phyloP scores from a whole-genome alignment of 2,888 invertebrate species.

The Lymantria monacha region DNA sequence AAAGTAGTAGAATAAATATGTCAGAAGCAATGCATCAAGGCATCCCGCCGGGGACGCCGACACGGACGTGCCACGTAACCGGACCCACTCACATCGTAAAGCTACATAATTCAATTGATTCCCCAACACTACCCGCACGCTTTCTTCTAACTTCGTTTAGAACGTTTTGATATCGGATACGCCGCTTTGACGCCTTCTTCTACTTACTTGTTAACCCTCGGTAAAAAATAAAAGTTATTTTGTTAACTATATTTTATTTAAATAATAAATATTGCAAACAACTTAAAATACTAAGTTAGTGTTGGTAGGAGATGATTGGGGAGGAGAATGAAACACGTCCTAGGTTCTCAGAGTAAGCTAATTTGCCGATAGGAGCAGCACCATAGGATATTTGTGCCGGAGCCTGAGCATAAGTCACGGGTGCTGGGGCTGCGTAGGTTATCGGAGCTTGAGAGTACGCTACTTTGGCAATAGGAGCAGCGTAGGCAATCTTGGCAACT shows the following conservation, averaged over 20 bases:
- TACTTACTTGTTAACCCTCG: constrained; percentile 50
- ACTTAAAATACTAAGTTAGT: constrained; percentile 44
- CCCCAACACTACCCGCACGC: constrained; percentile 80
- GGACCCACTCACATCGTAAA: constrained; percentile 75
- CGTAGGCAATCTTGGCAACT: constrained; percentile 43
- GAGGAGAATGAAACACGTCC: constrained; percentile 26
- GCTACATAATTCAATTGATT: constrained; percentile 81
- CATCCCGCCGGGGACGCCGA: constrained; percentile 48
- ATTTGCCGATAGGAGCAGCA: constrained; percentile 25
- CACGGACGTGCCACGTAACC: constrained; percentile 70
- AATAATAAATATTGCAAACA: constrained; percentile 48
- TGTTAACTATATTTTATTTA: constrained; percentile 52
- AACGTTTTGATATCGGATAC: constrained; percentile 81
- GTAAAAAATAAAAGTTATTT: constrained; percentile 26
- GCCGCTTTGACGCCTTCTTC: constrained; percentile 72
- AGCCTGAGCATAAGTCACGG: constrained; percentile 32
- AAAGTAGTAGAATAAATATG: constrained; percentile 73
- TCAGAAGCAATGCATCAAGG: constrained; percentile 73
- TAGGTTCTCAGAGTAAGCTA: constrained; percentile 27
- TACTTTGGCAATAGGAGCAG: constrained; percentile 41
- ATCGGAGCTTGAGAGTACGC: constrained; percentile 44
- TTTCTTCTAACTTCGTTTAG: constrained; percentile 77
- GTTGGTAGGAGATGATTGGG: constrained; percentile 63
- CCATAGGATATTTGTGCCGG: constrained; percentile 36
- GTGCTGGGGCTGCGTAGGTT: constrained; percentile 39